These are phyloP conservation scores for Orchesella flavescens DNA, from an alignment of 2,888 invertebrate genomes.

Conservation along the genomic window DNA sequence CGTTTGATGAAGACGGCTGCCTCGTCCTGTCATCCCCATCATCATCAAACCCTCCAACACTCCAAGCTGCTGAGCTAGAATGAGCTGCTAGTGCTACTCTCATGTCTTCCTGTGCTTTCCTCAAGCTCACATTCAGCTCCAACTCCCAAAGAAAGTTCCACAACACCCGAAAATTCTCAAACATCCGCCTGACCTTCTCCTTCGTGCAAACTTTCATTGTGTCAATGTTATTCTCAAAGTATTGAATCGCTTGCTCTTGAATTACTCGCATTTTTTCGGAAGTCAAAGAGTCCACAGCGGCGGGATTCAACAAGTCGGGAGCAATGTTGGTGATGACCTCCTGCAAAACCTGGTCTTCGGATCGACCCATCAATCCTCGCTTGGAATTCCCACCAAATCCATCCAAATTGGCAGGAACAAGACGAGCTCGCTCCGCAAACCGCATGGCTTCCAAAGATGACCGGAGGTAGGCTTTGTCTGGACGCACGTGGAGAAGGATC, in stretches of 20 bases:
- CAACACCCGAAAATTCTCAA: slow-evolving; percentile 59
- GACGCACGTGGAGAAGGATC: slow-evolving; percentile 67
- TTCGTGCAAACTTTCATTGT: slow-evolving; percentile 43
- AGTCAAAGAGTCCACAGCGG: slow-evolving; percentile 27
- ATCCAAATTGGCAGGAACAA: slow-evolving; percentile 57
- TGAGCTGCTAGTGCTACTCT: background rate
- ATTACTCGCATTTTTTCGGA: slow-evolving; percentile 35
- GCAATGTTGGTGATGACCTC: slow-evolving; percentile 58
- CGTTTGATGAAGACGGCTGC: background rate
- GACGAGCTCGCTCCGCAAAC: slow-evolving; percentile 66
- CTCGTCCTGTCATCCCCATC: background rate
- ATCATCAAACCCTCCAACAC: background rate
- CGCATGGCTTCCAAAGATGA: slow-evolving; percentile 66
- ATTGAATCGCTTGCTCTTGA: slow-evolving; percentile 41
- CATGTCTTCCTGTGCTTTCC: slow-evolving; percentile 46
- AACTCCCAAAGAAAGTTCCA: slow-evolving; percentile 59
- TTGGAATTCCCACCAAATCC: background rate
- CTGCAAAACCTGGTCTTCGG: slow-evolving; percentile 52
- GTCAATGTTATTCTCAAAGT: slow-evolving; percentile 59
- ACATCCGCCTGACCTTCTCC: slow-evolving; percentile 56
- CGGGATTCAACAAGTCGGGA: slow-evolving; percentile 51
- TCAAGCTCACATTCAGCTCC: slow-evolving; percentile 44
- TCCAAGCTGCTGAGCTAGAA: background rate
- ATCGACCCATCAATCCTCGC: background rate
- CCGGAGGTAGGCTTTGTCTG: slow-evolving; percentile 61